A percentile compares a stretch with the other conserved stretches of the same genome.
Evolutionary conservation across 2,888 invertebrate species (phyloP).

Genomic region (Bibio marci): DNA sequence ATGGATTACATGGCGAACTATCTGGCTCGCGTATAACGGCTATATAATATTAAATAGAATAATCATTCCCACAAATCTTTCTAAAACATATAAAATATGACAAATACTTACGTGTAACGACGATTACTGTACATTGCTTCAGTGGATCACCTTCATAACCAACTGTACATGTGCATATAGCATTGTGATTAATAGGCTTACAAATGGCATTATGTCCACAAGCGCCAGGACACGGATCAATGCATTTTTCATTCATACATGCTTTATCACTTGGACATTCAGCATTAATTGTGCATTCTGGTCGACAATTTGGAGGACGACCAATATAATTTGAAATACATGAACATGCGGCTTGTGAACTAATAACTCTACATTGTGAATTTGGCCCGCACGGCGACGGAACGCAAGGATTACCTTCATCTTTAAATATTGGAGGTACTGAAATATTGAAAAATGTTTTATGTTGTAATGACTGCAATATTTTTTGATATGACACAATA

Average conservation of each 20-base stretch:
- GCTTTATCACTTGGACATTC: conserved; percentile 70
- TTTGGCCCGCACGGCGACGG: conserved; percentile 74
- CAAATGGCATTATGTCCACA: conserved; percentile 71
- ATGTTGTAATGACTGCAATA: not conserved
- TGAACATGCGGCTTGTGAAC: conserved; percentile 70
- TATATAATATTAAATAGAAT: conserved; percentile 15
- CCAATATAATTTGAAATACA: conserved; percentile 66
- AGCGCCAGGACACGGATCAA: conserved; percentile 63
- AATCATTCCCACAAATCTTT: not conserved
- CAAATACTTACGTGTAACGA: conserved; percentile 15
- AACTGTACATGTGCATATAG: conserved; percentile 64
- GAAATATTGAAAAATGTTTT: not conserved
- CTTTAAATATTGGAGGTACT: conserved; percentile 11
- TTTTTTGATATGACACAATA: not conserved
- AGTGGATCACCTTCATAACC: conserved; percentile 69
- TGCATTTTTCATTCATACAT: conserved; percentile 64
- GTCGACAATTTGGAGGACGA: conserved; percentile 70
- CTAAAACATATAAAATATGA: not conserved
- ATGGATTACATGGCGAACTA: conserved; percentile 61
- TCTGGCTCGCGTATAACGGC: conserved; percentile 45
- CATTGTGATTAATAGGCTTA: conserved; percentile 66
- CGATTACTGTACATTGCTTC: conserved; percentile 31
- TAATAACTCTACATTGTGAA: conserved; percentile 63
- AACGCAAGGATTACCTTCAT: conserved; percentile 46
- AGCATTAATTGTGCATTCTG: conserved; percentile 62